Conservation (phyloP, 2,888 invertebrate genomes). For the Lamproptera curius region DNA sequence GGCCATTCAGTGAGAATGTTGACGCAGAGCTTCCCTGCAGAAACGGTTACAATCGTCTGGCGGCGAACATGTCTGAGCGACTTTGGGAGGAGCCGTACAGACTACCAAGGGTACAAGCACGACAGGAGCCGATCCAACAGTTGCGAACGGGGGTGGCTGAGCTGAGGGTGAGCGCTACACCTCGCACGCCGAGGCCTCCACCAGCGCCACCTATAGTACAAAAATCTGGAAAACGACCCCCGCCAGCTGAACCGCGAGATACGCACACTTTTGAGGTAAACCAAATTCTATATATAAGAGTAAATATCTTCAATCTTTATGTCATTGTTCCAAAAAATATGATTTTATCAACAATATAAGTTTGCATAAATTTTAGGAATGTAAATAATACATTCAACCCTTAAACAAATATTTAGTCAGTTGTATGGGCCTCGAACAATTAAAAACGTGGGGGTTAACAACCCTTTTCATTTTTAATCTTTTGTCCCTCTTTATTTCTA, state of each 20-base stretch:
- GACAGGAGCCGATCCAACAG: constrained; percentile 63
- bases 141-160: constrained; percentile 62
- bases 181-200: constrained; percentile 59
- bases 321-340: too few species aligned
- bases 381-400: too few species aligned
- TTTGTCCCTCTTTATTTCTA: too few species aligned
- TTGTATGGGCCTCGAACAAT: neutral
- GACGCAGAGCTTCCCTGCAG: constrained; percentile 60
- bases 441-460: neutral
- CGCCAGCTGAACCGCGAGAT: constrained; percentile 66
- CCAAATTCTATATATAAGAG: too few species aligned
- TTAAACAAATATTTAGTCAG: too few species aligned
- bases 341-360: too few species aligned
- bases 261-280: constrained; percentile 63
- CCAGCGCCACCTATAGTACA: constrained; percentile 46
- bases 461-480: too few species aligned
- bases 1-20: constrained; percentile 71
- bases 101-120: constrained; percentile 59
- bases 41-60: constrained; percentile 59
- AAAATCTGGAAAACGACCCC: constrained; percentile 46
- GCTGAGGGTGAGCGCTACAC: constrained; percentile 63
- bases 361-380: too few species aligned
- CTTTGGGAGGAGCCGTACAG: constrained; percentile 70
- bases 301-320: too few species aligned
- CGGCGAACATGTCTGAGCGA: constrained; percentile 48